These are phyloP conservation scores for Aspidiotus destructor DNA, from an alignment of 2,888 invertebrate genomes.

Conservation along the genomic window DNA sequence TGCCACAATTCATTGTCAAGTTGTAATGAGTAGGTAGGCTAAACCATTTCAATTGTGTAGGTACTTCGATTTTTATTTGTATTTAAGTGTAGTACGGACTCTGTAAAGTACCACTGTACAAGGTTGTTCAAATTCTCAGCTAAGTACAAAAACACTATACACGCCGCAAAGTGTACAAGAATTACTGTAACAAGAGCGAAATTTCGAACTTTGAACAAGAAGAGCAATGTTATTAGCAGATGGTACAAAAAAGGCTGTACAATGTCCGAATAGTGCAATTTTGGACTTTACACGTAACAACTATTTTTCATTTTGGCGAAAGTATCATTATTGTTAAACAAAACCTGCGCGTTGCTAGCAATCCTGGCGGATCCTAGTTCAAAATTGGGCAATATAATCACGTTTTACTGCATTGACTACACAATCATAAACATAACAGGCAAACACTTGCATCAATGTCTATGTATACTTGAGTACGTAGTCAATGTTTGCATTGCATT, in stretches of 20 bases:
- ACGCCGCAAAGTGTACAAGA: not conserved
- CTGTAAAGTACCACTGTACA: not conserved
- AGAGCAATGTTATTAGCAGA: not conserved
- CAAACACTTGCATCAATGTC: no score
- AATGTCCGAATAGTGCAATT: not conserved
- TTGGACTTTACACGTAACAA: not conserved
- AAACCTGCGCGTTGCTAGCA: no score
- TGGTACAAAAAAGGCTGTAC: not conserved
- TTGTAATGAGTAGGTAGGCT: not conserved
- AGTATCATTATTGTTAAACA: no score
- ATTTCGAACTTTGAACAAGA: not conserved
- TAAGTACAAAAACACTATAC: not conserved
- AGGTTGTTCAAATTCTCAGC: not conserved
- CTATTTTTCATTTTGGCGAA: no score
- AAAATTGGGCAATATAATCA: no score
- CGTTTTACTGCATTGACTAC: no score
- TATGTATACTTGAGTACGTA: no score
- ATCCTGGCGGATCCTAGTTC: no score
- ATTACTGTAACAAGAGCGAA: not conserved
- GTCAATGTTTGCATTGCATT: no score
- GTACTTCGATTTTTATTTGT: not conserved
- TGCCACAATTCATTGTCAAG: not conserved
- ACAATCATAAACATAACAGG: no score
- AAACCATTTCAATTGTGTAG: not conserved
- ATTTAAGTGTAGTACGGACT: not conserved